Evolutionary conservation across 2,797 vertebrate genomes (phyloP).

Genomic region (Smutsia temminckii): DNA sequence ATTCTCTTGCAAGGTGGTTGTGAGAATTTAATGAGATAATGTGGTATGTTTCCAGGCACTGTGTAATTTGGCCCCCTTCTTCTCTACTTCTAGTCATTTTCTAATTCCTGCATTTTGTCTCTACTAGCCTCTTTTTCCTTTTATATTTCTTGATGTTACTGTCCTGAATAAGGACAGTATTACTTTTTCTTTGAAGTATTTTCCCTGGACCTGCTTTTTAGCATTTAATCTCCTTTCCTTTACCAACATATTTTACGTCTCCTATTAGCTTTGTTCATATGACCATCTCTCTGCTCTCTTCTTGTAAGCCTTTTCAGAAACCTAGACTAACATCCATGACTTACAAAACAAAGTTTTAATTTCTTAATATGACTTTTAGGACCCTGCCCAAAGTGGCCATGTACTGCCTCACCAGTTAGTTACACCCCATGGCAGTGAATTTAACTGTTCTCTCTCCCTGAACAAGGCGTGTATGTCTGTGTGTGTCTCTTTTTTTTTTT

Average conservation of each 20-base stretch:
- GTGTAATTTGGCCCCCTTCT: neutral
- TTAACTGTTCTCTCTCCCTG: neutral
- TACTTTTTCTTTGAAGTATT: neutral
- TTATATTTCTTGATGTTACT: neutral
- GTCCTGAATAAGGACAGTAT: neutral
- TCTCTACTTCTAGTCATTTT: neutral
- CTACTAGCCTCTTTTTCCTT: neutral
- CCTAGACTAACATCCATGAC: neutral
- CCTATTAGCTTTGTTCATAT: neutral
- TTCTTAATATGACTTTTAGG: neutral
- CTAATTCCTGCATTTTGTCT: neutral
- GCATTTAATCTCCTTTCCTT: neutral
- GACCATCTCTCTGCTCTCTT: neutral
- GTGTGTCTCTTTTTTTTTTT: neutral
- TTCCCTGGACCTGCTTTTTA: neutral
- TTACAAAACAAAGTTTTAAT: neutral
- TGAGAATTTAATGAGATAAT: neutral
- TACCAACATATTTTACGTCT: neutral
- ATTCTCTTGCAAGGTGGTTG: neutral
- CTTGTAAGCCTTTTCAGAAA: neutral
- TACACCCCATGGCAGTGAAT: neutral
- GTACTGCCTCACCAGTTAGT: neutral
- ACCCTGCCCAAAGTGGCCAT: neutral
- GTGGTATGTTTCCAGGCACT: neutral
- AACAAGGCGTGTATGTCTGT: rapidly evolving